Conservation (phyloP, 1,140 invertebrate species). For the Drosophila pseudoananassae region DNA sequence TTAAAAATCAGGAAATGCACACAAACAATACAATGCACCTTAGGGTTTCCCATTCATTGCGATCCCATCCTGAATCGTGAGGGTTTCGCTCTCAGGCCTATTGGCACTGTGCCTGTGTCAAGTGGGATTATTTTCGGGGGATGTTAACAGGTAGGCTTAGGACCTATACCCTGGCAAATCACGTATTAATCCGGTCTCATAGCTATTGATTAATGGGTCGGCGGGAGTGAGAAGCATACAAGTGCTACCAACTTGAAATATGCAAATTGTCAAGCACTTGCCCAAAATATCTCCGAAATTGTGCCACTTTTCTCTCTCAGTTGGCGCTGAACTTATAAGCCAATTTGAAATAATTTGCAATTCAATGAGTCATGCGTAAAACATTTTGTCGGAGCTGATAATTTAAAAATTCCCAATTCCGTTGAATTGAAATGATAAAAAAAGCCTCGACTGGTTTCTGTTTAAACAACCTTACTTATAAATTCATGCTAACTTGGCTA, state of each 20-base stretch:
- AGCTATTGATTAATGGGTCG: constrained; percentile 9
- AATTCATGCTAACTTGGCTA: constrained; percentile 64
- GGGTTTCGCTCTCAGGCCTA: constrained; percentile 18
- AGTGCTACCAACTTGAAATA: not conserved
- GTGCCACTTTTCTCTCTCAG: not conserved
- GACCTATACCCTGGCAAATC: not conserved
- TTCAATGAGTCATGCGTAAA: constrained; percentile 48
- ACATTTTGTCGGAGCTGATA: constrained; percentile 25
- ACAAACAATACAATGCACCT: constrained; percentile 55
- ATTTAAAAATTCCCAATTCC: constrained; percentile 37
- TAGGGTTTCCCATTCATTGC: not conserved
- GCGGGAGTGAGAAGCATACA: not conserved
- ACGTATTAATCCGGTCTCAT: constrained; percentile 31
- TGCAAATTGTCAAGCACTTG: not conserved
- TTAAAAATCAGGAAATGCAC: constrained; percentile 72
- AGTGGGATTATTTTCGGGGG: constrained; percentile 39
- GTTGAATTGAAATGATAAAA: constrained; percentile 52
- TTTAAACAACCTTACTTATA: not conserved
- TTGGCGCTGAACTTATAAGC: constrained; percentile 20
- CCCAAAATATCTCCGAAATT: constrained; percentile 17
- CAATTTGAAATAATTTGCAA: constrained; percentile 64
- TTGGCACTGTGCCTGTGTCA: constrained; percentile 44
- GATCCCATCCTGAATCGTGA: constrained; percentile 39
- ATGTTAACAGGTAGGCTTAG: constrained; percentile 36
- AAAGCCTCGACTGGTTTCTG: constrained; percentile 30